A percentile compares a stretch with the other conserved stretches of the same genome.
Evolutionary conservation across 2,888 invertebrate genomes (phyloP).

Genomic region (Frankliniella fusca): DNA sequence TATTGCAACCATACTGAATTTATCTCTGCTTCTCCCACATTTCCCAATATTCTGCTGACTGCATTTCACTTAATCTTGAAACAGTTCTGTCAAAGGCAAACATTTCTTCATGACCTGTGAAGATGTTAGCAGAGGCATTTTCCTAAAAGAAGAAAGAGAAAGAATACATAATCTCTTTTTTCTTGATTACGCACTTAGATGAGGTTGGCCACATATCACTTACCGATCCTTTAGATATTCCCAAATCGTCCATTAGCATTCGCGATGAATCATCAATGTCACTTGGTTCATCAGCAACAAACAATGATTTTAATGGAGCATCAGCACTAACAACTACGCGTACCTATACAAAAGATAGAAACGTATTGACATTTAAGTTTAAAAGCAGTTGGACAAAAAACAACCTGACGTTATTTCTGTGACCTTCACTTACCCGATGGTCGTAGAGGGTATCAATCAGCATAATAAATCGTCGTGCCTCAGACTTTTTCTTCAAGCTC

Average conservation of each 20-base stretch:
- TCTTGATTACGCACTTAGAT: conserved; percentile 30
- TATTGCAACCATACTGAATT: conserved; percentile 6
- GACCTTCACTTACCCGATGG: conserved; percentile 62
- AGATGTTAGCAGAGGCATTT: conserved; percentile 78
- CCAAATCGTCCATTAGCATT: conserved; percentile 92
- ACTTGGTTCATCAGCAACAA: conserved; percentile 55
- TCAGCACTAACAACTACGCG: conserved; percentile 79
- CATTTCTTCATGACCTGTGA: conserved; percentile 95
- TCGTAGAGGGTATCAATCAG: conserved; percentile 96
- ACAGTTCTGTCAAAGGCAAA: conserved; percentile 94
- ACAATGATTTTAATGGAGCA: conserved; percentile 69
- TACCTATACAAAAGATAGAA: conserved; percentile 51
- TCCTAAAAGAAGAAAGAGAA: conserved; percentile 53
- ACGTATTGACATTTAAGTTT: conserved; percentile 27
- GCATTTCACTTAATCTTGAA: conserved; percentile 94
- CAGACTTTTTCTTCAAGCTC: conserved; percentile 72
- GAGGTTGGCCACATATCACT: conserved; percentile 42
- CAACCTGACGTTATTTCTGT: conserved; percentile 31
- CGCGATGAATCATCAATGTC: conserved; percentile 72
- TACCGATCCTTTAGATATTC: conserved; percentile 71
- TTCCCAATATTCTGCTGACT: conserved; percentile 90
- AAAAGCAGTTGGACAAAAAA: neutral
- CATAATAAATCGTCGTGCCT: conserved; percentile 90
- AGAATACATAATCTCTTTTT: conserved; percentile 29
- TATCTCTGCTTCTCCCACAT: conserved; percentile 58